These are phyloP conservation scores for Apeltes quadracus DNA, from an alignment of 2,113 vertebrate species.

Conservation along the genomic window DNA sequence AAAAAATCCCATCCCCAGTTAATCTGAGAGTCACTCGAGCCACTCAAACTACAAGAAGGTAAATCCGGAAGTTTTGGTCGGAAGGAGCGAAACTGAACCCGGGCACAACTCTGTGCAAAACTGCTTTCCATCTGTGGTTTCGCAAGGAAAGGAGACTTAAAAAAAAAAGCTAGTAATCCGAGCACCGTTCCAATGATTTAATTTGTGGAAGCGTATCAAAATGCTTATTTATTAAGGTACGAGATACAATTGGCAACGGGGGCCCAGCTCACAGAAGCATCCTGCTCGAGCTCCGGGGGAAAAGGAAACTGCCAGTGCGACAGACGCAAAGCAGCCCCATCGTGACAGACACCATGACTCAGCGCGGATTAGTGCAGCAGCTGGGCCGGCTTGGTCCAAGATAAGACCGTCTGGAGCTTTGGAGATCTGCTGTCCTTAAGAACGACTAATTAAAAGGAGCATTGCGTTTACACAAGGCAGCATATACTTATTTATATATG, in stretches of 20 bases:
- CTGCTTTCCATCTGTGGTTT: too few relatives aligned
- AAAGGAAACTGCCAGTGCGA: slow-evolving; percentile 7
- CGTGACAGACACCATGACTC: slow-evolving; percentile 14
- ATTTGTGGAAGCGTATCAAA: neutral
- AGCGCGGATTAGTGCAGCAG: slow-evolving; percentile 35
- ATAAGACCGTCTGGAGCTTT: slow-evolving; percentile 19
- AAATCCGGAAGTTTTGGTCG: neutral
- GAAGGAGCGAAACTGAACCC: neutral
- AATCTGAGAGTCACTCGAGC: neutral
- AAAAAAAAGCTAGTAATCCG: too few relatives aligned
- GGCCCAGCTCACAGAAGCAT: neutral
- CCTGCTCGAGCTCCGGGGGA: neutral
- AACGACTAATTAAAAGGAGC: slow-evolving; percentile 9
- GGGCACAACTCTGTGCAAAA: too few relatives aligned
- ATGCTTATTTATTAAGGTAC: slow-evolving; percentile 30
- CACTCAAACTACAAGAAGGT: neutral
- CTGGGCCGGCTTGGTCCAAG: slow-evolving; percentile 26
- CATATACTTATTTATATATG: too few relatives aligned
- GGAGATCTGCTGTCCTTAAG: slow-evolving; percentile 11
- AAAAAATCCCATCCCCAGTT: slow-evolving; percentile 7
- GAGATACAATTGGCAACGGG: slow-evolving; percentile 18
- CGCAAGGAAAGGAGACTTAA: too few relatives aligned
- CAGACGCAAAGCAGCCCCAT: slow-evolving; percentile 24
- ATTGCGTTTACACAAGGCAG: neutral
- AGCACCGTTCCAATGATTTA: neutral